Evolutionary conservation across 2,113 vertebrate genomes (phyloP).

Genomic region (Tympanuchus pallidicinctus): DNA sequence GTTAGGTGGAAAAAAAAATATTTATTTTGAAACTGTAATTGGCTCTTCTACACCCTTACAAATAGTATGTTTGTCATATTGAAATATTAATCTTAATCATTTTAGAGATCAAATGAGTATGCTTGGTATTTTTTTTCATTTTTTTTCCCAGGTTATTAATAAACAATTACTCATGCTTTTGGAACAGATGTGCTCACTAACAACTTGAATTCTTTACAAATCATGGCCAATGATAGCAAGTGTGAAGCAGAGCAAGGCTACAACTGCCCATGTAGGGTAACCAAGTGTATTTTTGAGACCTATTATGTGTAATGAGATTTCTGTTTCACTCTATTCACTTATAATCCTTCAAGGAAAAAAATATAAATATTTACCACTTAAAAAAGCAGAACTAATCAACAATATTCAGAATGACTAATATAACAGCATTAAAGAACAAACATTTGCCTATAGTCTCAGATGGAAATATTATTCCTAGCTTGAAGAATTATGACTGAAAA

Average conservation of each 20-base stretch:
- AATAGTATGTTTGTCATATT: neutral
- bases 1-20: neutral
- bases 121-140: neutral
- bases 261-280: neutral
- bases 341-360: neutral
- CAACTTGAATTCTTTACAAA: conserved; percentile 38
- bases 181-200: neutral
- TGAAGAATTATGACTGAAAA: neutral
- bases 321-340: neutral
- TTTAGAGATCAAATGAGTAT: neutral
- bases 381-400: neutral
- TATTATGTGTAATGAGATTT: neutral
- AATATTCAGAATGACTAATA: neutral
- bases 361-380: neutral
- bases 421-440: neutral
- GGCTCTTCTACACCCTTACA: neutral
- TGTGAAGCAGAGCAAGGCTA: neutral
- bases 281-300: neutral
- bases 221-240: neutral
- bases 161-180: neutral
- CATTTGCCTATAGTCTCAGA: neutral
- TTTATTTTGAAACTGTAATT: neutral
- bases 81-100: neutral
- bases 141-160: neutral
- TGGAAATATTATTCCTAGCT: neutral